Evolutionary conservation across 2,113 vertebrate genomes (phyloP).

Genomic region (Chaetops frenatus): DNA sequence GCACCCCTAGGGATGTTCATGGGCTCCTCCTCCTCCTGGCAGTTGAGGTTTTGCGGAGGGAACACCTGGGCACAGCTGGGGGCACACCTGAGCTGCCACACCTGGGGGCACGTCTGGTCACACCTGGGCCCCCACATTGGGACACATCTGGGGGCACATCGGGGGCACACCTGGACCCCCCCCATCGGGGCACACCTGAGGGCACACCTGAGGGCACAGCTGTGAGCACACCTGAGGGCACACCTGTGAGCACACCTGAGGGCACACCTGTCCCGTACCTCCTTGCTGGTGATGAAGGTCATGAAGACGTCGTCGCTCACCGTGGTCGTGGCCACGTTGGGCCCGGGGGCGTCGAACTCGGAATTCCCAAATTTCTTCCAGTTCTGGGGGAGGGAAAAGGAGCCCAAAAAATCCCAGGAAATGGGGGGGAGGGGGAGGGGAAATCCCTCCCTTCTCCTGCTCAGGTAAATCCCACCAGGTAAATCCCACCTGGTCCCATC

Average conservation of each 20-base stretch:
- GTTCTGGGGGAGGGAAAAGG: constrained; percentile 70
- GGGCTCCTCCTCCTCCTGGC: constrained; percentile 93
- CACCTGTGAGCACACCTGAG: not conserved
- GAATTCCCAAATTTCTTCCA: constrained; percentile 98
- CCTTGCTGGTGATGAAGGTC: constrained; percentile 89
- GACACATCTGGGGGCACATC: not conserved
- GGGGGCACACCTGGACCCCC: no score
- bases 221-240: not conserved
- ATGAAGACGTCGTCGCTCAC: constrained; percentile 96
- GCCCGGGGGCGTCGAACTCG: constrained; percentile 85
- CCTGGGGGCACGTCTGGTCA: no score
- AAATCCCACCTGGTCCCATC: not conserved
- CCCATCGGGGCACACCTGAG: no score
- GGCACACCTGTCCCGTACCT: not conserved
- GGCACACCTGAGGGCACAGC: not conserved
- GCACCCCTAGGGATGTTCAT: no score
- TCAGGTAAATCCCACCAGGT: no score
- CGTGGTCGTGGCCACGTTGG: constrained; percentile 92
- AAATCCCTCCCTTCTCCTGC: no score
- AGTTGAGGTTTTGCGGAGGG: constrained; percentile 81
- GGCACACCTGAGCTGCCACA: no score
- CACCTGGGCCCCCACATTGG: no score
- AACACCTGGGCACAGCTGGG: not conserved
- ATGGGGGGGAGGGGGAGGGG: no score
- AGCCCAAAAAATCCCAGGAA: no score